Evolutionary conservation across 2,113 vertebrate genomes (phyloP).

Genomic region (Prunella himalayana): DNA sequence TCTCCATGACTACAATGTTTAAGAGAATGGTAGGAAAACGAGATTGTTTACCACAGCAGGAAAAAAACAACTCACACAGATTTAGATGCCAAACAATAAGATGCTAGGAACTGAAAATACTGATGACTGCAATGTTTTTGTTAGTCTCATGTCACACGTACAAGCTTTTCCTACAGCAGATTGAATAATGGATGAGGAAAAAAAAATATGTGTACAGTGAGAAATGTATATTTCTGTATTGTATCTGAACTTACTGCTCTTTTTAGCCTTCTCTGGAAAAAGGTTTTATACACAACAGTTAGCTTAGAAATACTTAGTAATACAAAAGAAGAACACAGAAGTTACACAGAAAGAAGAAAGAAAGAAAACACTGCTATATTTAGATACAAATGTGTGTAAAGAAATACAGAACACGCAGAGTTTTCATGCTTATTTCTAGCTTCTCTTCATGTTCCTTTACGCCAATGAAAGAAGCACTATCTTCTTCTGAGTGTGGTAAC

Average conservation of each 20-base stretch:
- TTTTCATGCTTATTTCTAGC: neutral
- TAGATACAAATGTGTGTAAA: neutral
- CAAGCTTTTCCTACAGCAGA: neutral
- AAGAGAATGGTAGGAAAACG: neutral
- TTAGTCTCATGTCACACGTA: neutral
- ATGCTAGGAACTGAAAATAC: neutral
- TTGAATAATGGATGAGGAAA: conserved; percentile 17
- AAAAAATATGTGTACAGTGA: neutral
- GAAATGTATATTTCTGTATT: neutral
- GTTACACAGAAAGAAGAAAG: neutral
- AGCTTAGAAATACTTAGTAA: neutral
- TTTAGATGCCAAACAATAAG: neutral
- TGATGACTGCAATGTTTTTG: neutral
- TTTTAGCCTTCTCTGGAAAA: neutral
- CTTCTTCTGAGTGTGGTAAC: neutral
- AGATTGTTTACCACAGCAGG: neutral
- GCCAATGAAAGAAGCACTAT: neutral
- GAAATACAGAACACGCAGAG: neutral
- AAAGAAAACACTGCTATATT: neutral
- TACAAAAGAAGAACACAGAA: neutral
- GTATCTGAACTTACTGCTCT: neutral
- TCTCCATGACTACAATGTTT: neutral
- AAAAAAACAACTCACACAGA: neutral
- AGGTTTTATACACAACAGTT: neutral
- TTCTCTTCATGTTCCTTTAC: neutral